phyloP scores from a whole-genome alignment of 1,140 invertebrate species.

The Amyelois transitella region DNA sequence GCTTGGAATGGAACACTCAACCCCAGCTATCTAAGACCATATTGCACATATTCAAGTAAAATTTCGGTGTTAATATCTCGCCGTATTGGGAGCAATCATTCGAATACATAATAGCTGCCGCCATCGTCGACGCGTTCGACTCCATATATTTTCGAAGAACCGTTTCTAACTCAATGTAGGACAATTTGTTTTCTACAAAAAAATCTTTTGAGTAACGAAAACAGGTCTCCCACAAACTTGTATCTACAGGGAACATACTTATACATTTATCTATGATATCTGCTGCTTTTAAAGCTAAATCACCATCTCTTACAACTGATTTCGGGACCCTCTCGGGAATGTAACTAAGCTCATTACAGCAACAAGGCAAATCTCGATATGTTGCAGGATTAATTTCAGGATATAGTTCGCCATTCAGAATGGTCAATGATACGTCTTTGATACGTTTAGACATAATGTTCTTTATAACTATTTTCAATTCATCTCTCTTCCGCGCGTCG shows the following conservation, averaged over 20 bases:
- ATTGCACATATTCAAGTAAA: constrained; percentile 63
- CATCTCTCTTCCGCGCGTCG: constrained; percentile 31
- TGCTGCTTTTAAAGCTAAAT: constrained; percentile 38
- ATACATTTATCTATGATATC: constrained; percentile 56
- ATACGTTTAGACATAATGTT: constrained; percentile 53
- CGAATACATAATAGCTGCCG: constrained; percentile 58
- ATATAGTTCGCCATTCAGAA: constrained; percentile 51
- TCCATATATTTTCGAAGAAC: constrained; percentile 62
- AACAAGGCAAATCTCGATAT: constrained; percentile 45
- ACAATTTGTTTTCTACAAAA: constrained; percentile 53
- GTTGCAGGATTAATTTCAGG: constrained; percentile 32
- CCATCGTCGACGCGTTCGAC: constrained; percentile 50
- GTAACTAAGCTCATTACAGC: constrained; percentile 54
- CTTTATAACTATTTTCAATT: constrained; percentile 39
- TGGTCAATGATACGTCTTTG: constrained; percentile 50
- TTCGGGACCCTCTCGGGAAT: constrained; percentile 25
- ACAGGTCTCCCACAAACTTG: constrained; percentile 53
- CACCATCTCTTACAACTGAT: constrained; percentile 6
- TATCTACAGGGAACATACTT: constrained; percentile 51
- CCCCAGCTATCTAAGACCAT: constrained; percentile 60
- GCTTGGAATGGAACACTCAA: constrained; percentile 19
- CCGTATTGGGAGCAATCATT: constrained; percentile 57
- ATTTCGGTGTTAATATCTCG: constrained; percentile 54
- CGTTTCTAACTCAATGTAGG: constrained; percentile 41
- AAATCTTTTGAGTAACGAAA: constrained; percentile 54